Conservation (phyloP, 2,888 invertebrate genomes). For the Onthophagus sagittarius region DNA sequence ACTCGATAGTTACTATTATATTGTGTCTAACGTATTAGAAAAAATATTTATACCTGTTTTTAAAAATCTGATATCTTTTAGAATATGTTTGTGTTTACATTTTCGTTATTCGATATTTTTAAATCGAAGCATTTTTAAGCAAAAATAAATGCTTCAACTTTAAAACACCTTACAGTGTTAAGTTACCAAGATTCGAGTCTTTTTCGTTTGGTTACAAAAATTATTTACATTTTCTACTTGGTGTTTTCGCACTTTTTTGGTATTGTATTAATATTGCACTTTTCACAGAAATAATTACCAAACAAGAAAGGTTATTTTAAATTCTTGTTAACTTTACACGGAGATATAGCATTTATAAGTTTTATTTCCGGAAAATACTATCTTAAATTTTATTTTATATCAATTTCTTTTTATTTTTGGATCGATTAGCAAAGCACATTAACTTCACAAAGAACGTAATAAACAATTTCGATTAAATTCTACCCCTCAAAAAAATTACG, state of each 20-base stretch:
- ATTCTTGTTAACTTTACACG: too few species aligned
- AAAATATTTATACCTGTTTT: conserved; percentile 4
- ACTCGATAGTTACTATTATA: neutral
- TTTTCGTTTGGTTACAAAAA: neutral
- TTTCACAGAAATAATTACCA: neutral
- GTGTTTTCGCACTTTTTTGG: neutral
- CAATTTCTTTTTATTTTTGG: too few species aligned
- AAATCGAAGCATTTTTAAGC: neutral
- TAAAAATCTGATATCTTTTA: neutral
- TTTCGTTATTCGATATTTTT: neutral
- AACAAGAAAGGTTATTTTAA: too few species aligned
- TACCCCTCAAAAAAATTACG: too few species aligned
- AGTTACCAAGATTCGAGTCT: neutral
- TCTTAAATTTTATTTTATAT: too few species aligned
- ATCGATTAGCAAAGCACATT: too few species aligned
- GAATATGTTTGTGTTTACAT: neutral
- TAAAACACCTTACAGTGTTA: neutral
- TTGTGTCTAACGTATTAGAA: neutral
- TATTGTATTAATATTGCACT: neutral
- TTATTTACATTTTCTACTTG: neutral
- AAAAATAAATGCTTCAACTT: neutral
- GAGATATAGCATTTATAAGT: too few species aligned
- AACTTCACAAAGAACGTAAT: too few species aligned
- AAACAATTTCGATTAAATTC: too few species aligned
- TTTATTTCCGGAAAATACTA: too few species aligned